These are phyloP conservation scores for Leucophenga varia DNA, from an alignment of 1,140 invertebrate genomes.

Conservation along the genomic window DNA sequence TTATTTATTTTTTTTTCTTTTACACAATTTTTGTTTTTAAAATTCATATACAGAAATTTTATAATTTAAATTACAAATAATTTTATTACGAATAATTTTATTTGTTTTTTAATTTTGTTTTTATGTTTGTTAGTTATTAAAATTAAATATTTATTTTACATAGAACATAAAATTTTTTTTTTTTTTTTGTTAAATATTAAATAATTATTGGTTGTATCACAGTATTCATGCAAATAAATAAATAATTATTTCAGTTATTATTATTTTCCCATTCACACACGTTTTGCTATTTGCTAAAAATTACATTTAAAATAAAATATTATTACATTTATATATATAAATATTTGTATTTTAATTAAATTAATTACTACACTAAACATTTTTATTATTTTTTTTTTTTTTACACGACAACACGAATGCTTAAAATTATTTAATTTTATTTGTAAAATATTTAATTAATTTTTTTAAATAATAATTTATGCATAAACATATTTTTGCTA, in stretches of 20 bases:
- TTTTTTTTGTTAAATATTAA: slow-evolving; percentile 13
- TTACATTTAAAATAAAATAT: too few relatives aligned
- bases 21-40: slow-evolving; percentile 35
- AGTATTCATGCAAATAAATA: slow-evolving; percentile 47
- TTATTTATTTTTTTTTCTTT: slow-evolving; percentile 24
- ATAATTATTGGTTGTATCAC: slow-evolving; percentile 54
- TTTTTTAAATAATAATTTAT: too few relatives aligned
- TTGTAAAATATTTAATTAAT: too few relatives aligned
- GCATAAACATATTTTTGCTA: too few relatives aligned
- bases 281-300: too few relatives aligned
- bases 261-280: too few relatives aligned
- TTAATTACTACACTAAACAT: slow-evolving; percentile 6
- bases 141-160: too few relatives aligned
- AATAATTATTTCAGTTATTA: too few relatives aligned
- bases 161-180: too few relatives aligned
- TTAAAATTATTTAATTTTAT: too few relatives aligned
- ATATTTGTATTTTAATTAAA: slow-evolving; percentile 17
- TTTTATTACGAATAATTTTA: slow-evolving; percentile 20
- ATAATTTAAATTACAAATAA: slow-evolving; percentile 28
- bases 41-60: slow-evolving; percentile 20
- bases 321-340: too few relatives aligned
- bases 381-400: slow-evolving; percentile 1
- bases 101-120: slow-evolving; percentile 16
- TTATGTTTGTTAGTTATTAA: background rate
- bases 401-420: slow-evolving; percentile 42